Percentiles rank a stretch among this genome's conserved stretches.
These are phyloP conservation scores for Scolopax rusticola DNA, from an alignment of 2,797 vertebrate species.

Conservation along the genomic window DNA sequence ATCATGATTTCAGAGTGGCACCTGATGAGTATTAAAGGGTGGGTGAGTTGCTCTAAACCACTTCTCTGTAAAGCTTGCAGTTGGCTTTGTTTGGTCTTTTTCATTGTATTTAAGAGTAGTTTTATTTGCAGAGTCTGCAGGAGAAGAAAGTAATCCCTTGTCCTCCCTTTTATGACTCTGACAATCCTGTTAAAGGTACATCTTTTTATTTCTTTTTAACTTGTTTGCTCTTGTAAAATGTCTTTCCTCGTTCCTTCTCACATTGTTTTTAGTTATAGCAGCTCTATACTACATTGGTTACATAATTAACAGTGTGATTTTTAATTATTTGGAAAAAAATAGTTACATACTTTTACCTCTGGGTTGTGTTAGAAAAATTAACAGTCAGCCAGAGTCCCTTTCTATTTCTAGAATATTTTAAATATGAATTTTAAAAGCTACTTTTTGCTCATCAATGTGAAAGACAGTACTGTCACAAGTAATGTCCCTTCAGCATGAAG, in stretches of 20 bases:
- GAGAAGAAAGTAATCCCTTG: constrained; percentile 94
- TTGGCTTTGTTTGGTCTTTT: neutral
- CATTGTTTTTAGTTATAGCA: neutral
- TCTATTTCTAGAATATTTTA: neutral
- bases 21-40: neutral
- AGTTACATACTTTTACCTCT: neutral
- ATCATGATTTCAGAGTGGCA: neutral
- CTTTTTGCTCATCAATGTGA: neutral
- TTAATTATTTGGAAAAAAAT: neutral
- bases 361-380: neutral
- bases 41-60: neutral
- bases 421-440: neutral
- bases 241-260: neutral
- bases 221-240: neutral
- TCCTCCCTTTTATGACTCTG: constrained; percentile 91
- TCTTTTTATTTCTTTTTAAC: neutral
- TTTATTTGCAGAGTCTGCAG: constrained; percentile 86
- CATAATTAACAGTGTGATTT: neutral
- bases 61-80: neutral
- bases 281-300: neutral
- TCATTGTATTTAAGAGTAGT: neutral
- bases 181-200: constrained; percentile 94
- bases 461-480: neutral
- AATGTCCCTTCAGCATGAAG: neutral
- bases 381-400: neutral